Evolutionary conservation across 1,140 invertebrate species (phyloP), one percentile per base, ranked within the genome.

Genomic region (Nebria ingens): DNA sequence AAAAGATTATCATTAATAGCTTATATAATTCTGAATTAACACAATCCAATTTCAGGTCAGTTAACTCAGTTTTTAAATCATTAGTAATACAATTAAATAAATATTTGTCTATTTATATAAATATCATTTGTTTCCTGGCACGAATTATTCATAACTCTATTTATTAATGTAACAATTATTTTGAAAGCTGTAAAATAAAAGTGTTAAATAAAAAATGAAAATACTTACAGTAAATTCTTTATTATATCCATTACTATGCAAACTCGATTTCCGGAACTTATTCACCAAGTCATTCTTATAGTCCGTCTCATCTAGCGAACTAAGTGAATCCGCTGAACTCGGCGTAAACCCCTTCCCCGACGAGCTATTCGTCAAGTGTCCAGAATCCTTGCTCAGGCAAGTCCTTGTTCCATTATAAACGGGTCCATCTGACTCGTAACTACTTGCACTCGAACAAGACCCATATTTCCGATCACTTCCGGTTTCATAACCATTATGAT

Each of bases 291-390:
- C 56, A 34, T 52, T 56, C 49, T 58, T 55, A 60, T 60, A 69
- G 59, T 71, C 69, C 19, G 66, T 68, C 52, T 71, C 69, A 55
- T 71, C 69, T 29, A 69, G 59, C n/a, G 67, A 69, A 58, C 67
- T 69, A 29, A 69, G 53, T 12, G 68, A 69, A 56, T 68, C 67
- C 17, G 63, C 64, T 2, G 66, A 68, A 54, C 65, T 71, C 12
- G 59, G 67, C 11, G 66, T 66, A 51, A 65, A 69, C 56, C 66
- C 67, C 9, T 65, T 69, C 12, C 29, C 55, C 2, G 64, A 63
- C n/a, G 56, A 54, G 4, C 64, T 67, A 54, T 61, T 66, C 12
- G 61, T 67, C 51, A 67, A 58, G 58, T 68, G 62, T 2, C 68
- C 68, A 1, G 68, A 68, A 55, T 71, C 68, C 53, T 69, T 69